Percentiles rank a stretch among this genome's conserved stretches.
phyloP scores from a whole-genome alignment of 2,888 invertebrate species.

The Sthenelais limicola region DNA sequence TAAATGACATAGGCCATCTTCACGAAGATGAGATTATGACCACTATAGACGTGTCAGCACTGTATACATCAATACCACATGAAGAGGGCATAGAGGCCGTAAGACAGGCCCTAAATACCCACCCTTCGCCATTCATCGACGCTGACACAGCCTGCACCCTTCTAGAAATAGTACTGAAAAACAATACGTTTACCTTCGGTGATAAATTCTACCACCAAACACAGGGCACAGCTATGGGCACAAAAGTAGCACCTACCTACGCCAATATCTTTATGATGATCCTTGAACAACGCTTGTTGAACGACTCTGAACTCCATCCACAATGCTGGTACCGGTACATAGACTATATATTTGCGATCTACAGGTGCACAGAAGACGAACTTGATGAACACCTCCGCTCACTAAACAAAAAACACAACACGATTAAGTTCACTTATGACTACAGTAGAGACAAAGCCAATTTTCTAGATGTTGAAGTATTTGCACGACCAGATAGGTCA shows the following conservation, averaged over 20 bases:
- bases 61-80: constrained; percentile 13
- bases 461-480: constrained; percentile 19
- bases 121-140: too few relatives aligned
- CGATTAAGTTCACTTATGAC: constrained; percentile 21
- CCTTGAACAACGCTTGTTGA: not conserved
- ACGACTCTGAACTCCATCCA: not conserved
- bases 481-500: not conserved
- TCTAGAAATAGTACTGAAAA: not conserved
- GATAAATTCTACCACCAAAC: not conserved
- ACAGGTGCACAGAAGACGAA: not conserved
- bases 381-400: not conserved
- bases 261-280: constrained; percentile 12
- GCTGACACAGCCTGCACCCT: too few relatives aligned
- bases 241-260: constrained; percentile 16
- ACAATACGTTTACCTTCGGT: constrained; percentile 2
- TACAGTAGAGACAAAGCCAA: not conserved
- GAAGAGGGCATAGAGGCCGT: constrained; percentile 3
- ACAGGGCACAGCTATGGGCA: constrained; percentile 26
- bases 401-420: not conserved
- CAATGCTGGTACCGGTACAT: not conserved
- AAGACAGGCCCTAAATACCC: not conserved
- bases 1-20: not conserved
- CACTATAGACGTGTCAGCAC: not conserved
- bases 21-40: not conserved
- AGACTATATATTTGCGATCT: constrained; percentile 19